phyloP scores from a whole-genome alignment of 1,140 invertebrate species.

The Colletes latitarsis region DNA sequence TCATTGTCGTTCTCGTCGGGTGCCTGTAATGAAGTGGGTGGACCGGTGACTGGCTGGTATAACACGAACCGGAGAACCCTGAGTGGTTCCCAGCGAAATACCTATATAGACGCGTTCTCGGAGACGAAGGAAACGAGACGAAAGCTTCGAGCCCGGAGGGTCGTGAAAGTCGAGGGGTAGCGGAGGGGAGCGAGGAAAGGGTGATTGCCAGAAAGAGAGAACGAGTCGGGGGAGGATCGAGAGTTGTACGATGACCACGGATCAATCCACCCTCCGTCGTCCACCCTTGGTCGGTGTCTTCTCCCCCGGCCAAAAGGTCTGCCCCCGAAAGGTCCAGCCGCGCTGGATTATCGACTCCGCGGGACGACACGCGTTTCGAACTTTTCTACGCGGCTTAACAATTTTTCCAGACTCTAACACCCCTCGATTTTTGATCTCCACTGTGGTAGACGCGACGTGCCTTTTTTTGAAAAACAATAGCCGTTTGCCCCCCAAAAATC shows the following conservation, averaged over 20 bases:
- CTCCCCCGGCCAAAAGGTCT: background rate
- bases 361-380: slow-evolving; percentile 18
- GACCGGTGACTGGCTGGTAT: slow-evolving; percentile 66
- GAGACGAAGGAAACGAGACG: slow-evolving; percentile 28
- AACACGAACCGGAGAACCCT: slow-evolving; percentile 29
- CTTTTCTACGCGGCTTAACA: slow-evolving; percentile 20
- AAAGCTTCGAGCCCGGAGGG: slow-evolving; percentile 31
- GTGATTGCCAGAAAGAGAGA: slow-evolving; percentile 35
- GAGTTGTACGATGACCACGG: slow-evolving; percentile 64
- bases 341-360: slow-evolving; percentile 70
- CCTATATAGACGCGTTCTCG: background rate
- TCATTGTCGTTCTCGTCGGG: slow-evolving; percentile 58
- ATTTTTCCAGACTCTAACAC: background rate
- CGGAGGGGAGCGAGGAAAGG: slow-evolving; percentile 12
- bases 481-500: too few species aligned
- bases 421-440: too few species aligned
- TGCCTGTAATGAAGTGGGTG: slow-evolving; percentile 73
- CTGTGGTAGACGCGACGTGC: too few species aligned
- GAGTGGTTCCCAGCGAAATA: slow-evolving; percentile 10
- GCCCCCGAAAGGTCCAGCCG: slow-evolving; percentile 55
- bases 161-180: slow-evolving; percentile 34
- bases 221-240: slow-evolving; percentile 55
- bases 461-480: too few species aligned
- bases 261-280: slow-evolving; percentile 69
- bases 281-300: slow-evolving; percentile 47